Evolutionary conservation across 2,113 vertebrate genomes (phyloP).

Genomic region (Megaleporinus macrocephalus): DNA sequence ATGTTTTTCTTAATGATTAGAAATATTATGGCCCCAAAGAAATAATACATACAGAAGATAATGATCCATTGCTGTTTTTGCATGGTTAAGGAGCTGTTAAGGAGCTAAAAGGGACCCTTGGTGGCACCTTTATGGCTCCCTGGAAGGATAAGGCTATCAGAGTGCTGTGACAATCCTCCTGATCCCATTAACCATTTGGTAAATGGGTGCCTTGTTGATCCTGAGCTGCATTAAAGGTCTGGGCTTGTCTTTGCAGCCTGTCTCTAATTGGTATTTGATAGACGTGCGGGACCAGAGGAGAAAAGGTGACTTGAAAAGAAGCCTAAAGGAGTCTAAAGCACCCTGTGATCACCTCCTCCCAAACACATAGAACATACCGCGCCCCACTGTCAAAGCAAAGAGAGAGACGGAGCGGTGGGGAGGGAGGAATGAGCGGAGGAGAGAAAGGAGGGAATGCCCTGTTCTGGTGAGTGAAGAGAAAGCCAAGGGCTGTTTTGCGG

Average conservation of each 20-base stretch:
- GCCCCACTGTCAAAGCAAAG: conserved; percentile 43
- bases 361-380: conserved; percentile 59
- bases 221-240: conserved; percentile 41
- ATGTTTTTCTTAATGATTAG: too few relatives aligned
- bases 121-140: not conserved
- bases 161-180: conserved; percentile 44
- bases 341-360: conserved; percentile 41
- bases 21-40: too few relatives aligned
- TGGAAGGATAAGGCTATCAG: conserved; percentile 18
- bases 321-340: not conserved
- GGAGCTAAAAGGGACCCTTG: not conserved
- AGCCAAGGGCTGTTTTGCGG: not conserved
- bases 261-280: conserved; percentile 62
- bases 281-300: conserved; percentile 6
- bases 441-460: not conserved
- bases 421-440: not conserved
- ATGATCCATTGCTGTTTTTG: too few relatives aligned
- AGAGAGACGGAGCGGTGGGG: conserved; percentile 6
- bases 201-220: conserved; percentile 51
- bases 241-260: conserved; percentile 30
- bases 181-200: conserved; percentile 44
- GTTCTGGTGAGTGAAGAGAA: conserved; percentile 2
- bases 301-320: conserved; percentile 13
- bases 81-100: too few relatives aligned
- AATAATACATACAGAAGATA: too few relatives aligned